Base-by-base conservation (phyloP, 2,113 vertebrate genomes). In the Poeciliopsis occidentalis region DNA sequence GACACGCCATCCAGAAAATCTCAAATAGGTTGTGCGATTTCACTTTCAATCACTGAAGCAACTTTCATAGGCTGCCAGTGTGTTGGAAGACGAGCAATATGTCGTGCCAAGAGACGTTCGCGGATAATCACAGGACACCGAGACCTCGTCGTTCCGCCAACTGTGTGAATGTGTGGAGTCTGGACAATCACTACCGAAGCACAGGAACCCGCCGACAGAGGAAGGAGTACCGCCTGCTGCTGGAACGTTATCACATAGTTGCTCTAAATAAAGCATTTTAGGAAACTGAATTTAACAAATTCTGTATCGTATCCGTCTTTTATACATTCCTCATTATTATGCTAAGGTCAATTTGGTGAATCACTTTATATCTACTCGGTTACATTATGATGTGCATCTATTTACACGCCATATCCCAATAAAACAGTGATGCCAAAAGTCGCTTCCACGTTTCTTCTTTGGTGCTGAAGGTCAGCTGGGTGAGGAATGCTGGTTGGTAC, bases 321-420 rank as follows among this genome's bases (percentile, higher is more conserved):
- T 95, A 87, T 94, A 95, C 92, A 93, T 91, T 89, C 88, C 82
- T 84, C 89, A 91, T 94, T 62, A 91, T 94, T 64, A 78, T 27
- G 89, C 91, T 93, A 81, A 85, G 82, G 88, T 91, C 67, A 78
- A 87, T 76, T 90, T 87, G 87, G 87, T 89, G 91, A 87, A 80
- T 88, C 85, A 87, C 83, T 93, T 87, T 92, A 88, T 88, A 92
- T 94, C 87, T 82, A 91, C 86, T 87, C 92, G 88, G 80, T 83
- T 80, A 85, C 78, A 82, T 70, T 78, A 79, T 73, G 76, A 89
- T 91, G 83, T 92, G 92, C 87, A 93, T 84, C 88, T 66, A 90
- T 92, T 93, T 82, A 84, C 87, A 89, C 85, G 85, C 83, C 74
- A n/a, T 92, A 92, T 94, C 94, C 85, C 89, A 94, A 95, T 95